Conservation (phyloP, 2,888 invertebrate genomes). For the Salpingus planirostris region DNA sequence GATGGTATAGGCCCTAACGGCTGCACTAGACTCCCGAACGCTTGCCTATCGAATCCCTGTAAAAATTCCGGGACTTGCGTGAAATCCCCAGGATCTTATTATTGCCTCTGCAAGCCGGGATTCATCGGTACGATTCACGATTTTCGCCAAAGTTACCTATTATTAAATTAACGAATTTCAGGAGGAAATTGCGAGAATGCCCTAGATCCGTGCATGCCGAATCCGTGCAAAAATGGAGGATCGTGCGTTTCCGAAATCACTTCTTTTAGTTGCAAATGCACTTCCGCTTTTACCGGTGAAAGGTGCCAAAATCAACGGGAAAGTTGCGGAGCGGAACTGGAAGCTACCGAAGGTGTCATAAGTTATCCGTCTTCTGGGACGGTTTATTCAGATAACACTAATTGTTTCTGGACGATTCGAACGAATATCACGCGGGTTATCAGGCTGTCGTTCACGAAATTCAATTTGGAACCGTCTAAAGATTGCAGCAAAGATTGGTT, state of each 20-base stretch:
- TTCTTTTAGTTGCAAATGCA: not conserved
- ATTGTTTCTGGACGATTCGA: constrained; percentile 75
- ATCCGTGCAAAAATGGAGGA: not conserved
- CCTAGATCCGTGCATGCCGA: not conserved
- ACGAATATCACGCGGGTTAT: constrained; percentile 62
- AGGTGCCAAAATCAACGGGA: not conserved
- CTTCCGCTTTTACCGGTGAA: not conserved
- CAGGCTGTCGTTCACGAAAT: constrained; percentile 69
- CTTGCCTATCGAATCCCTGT: constrained; percentile 40
- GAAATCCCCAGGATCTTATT: not conserved
- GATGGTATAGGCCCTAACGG: constrained; percentile 72
- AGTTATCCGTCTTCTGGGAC: not conserved
- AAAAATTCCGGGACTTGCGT: constrained; percentile 70
- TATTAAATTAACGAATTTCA: not conserved
- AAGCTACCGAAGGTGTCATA: not conserved
- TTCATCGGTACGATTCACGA: not conserved
- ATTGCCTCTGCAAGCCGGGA: not conserved
- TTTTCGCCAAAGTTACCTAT: not conserved
- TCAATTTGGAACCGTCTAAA: constrained; percentile 59
- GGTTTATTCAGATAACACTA: constrained; percentile 53
- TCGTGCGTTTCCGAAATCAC: not conserved
- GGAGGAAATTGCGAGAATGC: not conserved
- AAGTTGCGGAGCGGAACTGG: no score
- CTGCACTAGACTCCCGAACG: constrained; percentile 43
- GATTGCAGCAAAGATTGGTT: constrained; percentile 66